A percentile compares a stretch with the other conserved stretches of the same genome.
Evolutionary conservation across 2,888 invertebrate genomes (phyloP).

Genomic region (Hydropsyche betteni): DNA sequence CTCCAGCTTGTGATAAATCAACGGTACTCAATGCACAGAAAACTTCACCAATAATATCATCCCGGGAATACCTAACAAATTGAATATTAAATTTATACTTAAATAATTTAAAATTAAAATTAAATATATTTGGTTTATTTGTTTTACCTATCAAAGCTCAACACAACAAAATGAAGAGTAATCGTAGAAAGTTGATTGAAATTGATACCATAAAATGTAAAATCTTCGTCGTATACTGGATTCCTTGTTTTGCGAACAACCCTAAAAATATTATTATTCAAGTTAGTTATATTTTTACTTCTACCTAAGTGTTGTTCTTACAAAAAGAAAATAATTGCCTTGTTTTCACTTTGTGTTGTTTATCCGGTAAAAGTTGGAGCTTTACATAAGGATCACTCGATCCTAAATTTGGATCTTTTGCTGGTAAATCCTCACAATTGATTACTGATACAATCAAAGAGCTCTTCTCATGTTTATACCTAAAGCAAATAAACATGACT

Average conservation of each 20-base stretch:
- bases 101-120: background rate
- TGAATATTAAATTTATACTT: background rate
- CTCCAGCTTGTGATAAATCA: conserved; percentile 74
- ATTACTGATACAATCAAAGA: conserved; percentile 93
- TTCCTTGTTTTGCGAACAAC: conserved; percentile 95
- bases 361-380: conserved; percentile 95
- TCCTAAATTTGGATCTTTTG: conserved; percentile 80
- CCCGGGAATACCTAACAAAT: conserved; percentile 85
- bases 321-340: conserved; percentile 58
- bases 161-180: conserved; percentile 91
- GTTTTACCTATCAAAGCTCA: conserved; percentile 92
- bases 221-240: conserved; percentile 98
- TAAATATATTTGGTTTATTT: background rate
- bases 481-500: conserved; percentile 56
- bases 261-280: conserved; percentile 58
- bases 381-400: conserved; percentile 98
- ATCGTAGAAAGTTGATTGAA: conserved; percentile 87
- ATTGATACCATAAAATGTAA: conserved; percentile 96
- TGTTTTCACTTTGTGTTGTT: conserved; percentile 97
- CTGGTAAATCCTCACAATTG: conserved; percentile 88
- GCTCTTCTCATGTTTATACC: conserved; percentile 89
- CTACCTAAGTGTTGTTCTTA: conserved; percentile 23
- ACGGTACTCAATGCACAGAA: conserved; percentile 80
- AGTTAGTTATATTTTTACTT: conserved; percentile 1
- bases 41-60: conserved; percentile 98